Evolutionary conservation across 2,888 invertebrate species (phyloP).

Genomic region (Hirtodrosophila trivittata): DNA sequence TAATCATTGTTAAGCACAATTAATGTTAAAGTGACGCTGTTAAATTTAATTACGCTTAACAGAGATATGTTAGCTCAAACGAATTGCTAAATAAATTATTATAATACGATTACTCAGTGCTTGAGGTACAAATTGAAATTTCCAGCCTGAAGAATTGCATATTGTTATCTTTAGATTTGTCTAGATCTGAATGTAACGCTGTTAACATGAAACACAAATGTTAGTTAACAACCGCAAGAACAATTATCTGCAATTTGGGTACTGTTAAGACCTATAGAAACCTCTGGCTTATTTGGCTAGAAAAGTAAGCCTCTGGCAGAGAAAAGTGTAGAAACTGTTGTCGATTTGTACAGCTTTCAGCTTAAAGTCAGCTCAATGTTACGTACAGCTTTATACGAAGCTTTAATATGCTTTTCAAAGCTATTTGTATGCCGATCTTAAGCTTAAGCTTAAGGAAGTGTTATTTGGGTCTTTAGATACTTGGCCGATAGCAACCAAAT

Average conservation of each 20-base stretch:
- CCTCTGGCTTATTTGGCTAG: no score
- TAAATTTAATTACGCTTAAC: slow-evolving; percentile 1
- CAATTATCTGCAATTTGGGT: no score
- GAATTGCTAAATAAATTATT: no score
- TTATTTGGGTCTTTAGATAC: neutral
- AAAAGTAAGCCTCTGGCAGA: no score
- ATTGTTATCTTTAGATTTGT: no score
- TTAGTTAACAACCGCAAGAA: no score
- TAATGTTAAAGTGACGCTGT: slow-evolving; percentile 25
- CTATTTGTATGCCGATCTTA: neutral
- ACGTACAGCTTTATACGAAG: neutral
- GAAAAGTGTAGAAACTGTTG: neutral
- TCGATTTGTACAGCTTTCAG: neutral
- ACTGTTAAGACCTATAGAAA: no score
- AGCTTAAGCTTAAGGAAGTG: neutral
- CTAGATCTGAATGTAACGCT: no score
- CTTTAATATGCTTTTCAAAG: neutral
- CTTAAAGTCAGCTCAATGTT: neutral
- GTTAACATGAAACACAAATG: slow-evolving; percentile 15
- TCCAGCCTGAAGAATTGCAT: no score
- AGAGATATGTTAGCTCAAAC: neutral
- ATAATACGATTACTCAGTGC: no score
- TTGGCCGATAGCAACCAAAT: no score
- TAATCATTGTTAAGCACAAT: slow-evolving; percentile 46
- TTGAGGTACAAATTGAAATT: no score